Evolutionary conservation across 2,113 vertebrate species (phyloP), one percentile per base, ranked within the genome.

Genomic region (Vombatus ursinus): DNA sequence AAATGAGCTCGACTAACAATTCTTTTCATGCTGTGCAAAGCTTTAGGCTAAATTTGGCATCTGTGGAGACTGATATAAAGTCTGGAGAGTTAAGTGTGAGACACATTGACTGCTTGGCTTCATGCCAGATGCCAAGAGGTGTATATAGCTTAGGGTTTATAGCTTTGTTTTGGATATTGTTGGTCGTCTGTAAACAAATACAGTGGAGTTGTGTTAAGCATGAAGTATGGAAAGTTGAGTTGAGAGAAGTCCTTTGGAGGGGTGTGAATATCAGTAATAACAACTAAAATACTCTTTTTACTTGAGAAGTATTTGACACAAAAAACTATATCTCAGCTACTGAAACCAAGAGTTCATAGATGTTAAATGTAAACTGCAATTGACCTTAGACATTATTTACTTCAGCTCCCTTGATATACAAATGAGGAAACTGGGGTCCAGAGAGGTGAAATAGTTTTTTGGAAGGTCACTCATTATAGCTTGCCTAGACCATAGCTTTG

Each of bases 31-130:
- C 91, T 3, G 0, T 77, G 92, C 84, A 93, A 93, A 91, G 37
- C 90, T 92, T 90, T 44, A 5, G 84, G 96, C 95, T 98, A 96
- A 97, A 96, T 95, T 93, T 92, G 96, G 94, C 44, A 54, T 48
- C 50, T 95, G 49, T 89, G 84, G 94, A 94, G 92, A 95, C 61
- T 92, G 94, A 94, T 57, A 94, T 53, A 94, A 95, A 95, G 92
- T 93, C 89, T 0, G 5, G 89, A 91, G 49, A 90, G 96, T 77
- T 93, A 90, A 50, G n/a, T 96, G n/a, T n/a, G 93, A 97, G 96
- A 77, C 61, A 19, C 0, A 4, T n/a, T 22, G 94, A 91, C 96
- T 92, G 92, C 57, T 50, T 44, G 96, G 91, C 77, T 53, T 26
- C 25, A 26, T 90, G 92, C 91, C 89, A 25, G 7, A 48, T 50